Evolutionary conservation across 2,113 vertebrate species (phyloP).

Genomic region (Ranitomeya imitator): DNA sequence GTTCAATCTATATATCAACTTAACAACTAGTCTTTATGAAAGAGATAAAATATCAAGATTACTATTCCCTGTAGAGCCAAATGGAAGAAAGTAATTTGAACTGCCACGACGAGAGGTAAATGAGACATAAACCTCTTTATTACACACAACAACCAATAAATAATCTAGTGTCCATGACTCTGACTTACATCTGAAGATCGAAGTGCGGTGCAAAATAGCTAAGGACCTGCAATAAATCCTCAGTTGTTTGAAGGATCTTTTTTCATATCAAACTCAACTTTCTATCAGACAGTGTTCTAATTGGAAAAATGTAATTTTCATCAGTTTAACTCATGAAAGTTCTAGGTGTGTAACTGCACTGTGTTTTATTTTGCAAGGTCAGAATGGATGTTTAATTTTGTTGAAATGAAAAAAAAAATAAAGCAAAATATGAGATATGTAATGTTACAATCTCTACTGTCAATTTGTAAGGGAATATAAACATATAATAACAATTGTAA

Average conservation of each 20-base stretch:
- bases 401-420: background rate
- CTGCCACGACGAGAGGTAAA: slow-evolving; percentile 32
- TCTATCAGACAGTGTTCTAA: slow-evolving; percentile 5
- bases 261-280: background rate
- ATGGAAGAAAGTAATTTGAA: slow-evolving; percentile 29
- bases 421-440: too few species aligned
- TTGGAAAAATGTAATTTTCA: slow-evolving; percentile 14
- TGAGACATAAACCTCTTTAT: slow-evolving; percentile 41
- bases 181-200: slow-evolving; percentile 26
- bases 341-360: background rate
- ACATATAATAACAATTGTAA: background rate
- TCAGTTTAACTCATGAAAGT: background rate
- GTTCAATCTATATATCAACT: background rate
- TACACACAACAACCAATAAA: slow-evolving; percentile 42
- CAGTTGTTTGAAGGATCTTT: slow-evolving; percentile 33
- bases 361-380: background rate
- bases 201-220: slow-evolving; percentile 2
- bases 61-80: slow-evolving; percentile 32
- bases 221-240: slow-evolving; percentile 10
- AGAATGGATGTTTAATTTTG: background rate
- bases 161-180: slow-evolving; percentile 9
- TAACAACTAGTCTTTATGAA: slow-evolving; percentile 22
- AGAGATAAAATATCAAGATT: slow-evolving; percentile 27
- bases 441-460: too few species aligned
- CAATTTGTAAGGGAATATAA: background rate